A percentile compares a stretch with the other conserved stretches of the same genome.
Evolutionary conservation across 2,113 vertebrate genomes (phyloP).

Genomic region (Heteronetta atricapilla): DNA sequence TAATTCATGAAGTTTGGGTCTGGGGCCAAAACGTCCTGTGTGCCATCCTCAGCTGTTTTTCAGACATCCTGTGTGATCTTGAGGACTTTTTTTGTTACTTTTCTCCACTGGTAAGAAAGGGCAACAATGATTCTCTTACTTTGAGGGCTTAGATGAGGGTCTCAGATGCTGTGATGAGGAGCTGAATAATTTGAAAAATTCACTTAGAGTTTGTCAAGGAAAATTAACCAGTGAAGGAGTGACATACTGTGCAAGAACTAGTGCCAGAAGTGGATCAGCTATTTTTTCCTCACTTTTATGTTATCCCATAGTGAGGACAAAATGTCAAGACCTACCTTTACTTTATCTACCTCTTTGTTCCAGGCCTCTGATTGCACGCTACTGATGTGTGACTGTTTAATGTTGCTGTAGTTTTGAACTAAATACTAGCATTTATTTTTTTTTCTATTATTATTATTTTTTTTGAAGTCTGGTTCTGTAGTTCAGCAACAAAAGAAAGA

Average conservation of each 20-base stretch:
- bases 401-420: neutral
- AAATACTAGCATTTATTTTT: neutral
- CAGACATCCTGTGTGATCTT: neutral
- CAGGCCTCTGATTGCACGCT: neutral
- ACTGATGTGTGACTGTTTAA: neutral
- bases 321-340: neutral
- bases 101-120: neutral
- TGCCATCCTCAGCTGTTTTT: neutral
- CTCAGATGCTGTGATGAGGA: neutral
- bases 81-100: neutral
- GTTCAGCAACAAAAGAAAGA: slow-evolving; percentile 10
- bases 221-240: neutral
- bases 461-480: neutral
- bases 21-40: neutral
- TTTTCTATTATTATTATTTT: neutral
- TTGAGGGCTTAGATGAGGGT: neutral
- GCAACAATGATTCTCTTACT: fast-evolving
- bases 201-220: neutral
- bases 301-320: neutral
- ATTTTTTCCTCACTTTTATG: neutral
- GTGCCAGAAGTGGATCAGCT: neutral
- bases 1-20: neutral
- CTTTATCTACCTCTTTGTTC: neutral
- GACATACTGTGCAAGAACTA: neutral
- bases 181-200: neutral